Evolutionary conservation across 2,113 vertebrate genomes (phyloP).

Genomic region (Aix galericulata): DNA sequence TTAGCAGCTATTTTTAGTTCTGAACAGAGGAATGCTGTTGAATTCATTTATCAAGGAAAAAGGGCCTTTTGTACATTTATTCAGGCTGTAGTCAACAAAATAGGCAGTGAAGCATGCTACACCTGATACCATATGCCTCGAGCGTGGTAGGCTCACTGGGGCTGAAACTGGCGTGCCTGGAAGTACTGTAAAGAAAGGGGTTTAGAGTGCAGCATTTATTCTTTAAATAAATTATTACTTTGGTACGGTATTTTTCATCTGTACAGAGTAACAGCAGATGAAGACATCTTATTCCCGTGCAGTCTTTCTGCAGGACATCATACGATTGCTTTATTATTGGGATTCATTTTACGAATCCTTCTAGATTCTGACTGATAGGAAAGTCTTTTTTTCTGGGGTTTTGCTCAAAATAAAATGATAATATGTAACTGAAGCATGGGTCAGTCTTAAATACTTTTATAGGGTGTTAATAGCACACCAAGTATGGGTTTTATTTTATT

Average conservation of each 20-base stretch:
- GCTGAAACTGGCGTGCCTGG: neutral
- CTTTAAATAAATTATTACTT: neutral
- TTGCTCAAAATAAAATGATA: neutral
- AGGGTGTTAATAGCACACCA: neutral
- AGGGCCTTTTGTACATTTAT: neutral
- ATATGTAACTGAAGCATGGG: neutral
- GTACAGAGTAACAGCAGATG: neutral
- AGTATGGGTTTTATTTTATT: neutral
- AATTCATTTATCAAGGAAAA: conserved; percentile 16
- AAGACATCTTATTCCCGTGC: neutral
- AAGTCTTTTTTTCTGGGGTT: neutral
- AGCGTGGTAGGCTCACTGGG: neutral
- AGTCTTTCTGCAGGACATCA: neutral
- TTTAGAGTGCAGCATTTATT: neutral
- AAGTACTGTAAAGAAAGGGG: neutral
- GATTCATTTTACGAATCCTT: neutral
- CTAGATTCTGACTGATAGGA: neutral
- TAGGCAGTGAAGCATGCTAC: neutral
- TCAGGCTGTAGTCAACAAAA: neutral
- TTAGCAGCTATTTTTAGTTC: conserved; percentile 46
- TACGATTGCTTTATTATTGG: neutral
- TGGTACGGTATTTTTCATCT: neutral
- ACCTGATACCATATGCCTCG: neutral
- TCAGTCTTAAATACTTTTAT: neutral
- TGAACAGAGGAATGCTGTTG: neutral